Evolutionary conservation across 2,797 vertebrate species (phyloP).

Genomic region (Pogoniulus pusillus): DNA sequence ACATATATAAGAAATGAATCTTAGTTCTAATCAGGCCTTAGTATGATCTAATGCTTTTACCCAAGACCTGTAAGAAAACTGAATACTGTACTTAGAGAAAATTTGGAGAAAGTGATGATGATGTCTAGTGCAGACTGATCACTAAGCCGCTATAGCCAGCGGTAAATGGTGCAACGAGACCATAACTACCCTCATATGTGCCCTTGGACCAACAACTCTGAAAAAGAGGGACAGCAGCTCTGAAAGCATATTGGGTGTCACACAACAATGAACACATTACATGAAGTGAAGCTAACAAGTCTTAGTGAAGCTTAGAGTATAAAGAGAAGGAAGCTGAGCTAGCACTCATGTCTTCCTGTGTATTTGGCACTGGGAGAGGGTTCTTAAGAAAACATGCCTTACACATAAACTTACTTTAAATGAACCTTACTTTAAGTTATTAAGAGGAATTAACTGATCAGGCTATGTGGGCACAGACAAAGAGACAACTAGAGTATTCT

Average conservation of each 20-base stretch:
- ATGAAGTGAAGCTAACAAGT: not conserved
- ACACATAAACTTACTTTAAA: not conserved
- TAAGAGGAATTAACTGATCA: not conserved
- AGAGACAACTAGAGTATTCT: not conserved
- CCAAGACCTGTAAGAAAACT: not conserved
- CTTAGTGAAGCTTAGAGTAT: not conserved
- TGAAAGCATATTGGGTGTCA: not conserved
- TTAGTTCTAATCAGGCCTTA: not conserved
- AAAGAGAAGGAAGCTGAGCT: not conserved
- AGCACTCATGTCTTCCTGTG: not conserved
- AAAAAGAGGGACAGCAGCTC: not conserved
- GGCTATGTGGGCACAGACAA: not conserved
- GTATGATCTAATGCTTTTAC: not conserved
- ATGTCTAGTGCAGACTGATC: not conserved
- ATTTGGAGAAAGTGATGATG: not conserved
- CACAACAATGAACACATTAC: not conserved
- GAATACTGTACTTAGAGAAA: not conserved
- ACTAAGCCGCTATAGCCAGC: not conserved
- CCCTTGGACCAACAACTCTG: not conserved
- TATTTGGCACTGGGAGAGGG: not conserved
- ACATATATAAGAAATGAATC: not conserved
- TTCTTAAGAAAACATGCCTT: not conserved
- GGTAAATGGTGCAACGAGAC: not conserved
- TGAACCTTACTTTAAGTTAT: not conserved
- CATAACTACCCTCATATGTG: not conserved